These are phyloP conservation scores for Beaufortia kweichowensis DNA, from an alignment of 2,113 vertebrate genomes.

Conservation along the genomic window DNA sequence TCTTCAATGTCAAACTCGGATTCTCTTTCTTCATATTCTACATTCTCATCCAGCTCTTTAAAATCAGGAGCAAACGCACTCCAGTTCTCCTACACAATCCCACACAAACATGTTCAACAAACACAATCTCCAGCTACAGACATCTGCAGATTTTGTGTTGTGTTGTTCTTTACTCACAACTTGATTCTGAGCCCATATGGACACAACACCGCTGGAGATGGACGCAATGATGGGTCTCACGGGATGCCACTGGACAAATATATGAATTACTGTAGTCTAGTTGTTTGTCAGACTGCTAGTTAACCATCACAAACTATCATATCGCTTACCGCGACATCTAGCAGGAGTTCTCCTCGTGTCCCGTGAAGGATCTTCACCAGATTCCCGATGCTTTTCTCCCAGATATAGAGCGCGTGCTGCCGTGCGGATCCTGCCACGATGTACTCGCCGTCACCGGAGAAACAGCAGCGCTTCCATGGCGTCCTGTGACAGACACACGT, in stretches of 20 bases:
- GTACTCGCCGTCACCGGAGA: conserved; percentile 96
- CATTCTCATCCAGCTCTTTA: conserved; percentile 97
- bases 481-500: conserved; percentile 73
- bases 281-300: too few species aligned
- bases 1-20: conserved; percentile 99
- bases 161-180: conserved; percentile 80
- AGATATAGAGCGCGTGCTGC: conserved; percentile 96
- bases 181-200: conserved; percentile 99
- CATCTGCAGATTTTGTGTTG: neutral
- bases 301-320: too few species aligned
- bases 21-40: conserved; percentile 96
- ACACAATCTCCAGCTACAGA: neutral
- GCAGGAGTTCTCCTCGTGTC: conserved; percentile 90
- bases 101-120: neutral
- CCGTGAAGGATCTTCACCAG: conserved; percentile 97
- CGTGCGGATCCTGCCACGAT: conserved; percentile 95
- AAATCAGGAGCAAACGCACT: conserved; percentile 98
- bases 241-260: conserved; percentile 86
- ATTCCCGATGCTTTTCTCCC: conserved; percentile 99
- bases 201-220: conserved; percentile 96
- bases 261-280: too few species aligned
- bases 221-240: conserved; percentile 97
- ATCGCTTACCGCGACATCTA: conserved; percentile 91
- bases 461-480: conserved; percentile 98
- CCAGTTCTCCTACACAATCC: conserved; percentile 89